A percentile compares a stretch with the other conserved stretches of the same genome.
Evolutionary conservation across 2,797 vertebrate species (phyloP).

Genomic region (Alca torda): DNA sequence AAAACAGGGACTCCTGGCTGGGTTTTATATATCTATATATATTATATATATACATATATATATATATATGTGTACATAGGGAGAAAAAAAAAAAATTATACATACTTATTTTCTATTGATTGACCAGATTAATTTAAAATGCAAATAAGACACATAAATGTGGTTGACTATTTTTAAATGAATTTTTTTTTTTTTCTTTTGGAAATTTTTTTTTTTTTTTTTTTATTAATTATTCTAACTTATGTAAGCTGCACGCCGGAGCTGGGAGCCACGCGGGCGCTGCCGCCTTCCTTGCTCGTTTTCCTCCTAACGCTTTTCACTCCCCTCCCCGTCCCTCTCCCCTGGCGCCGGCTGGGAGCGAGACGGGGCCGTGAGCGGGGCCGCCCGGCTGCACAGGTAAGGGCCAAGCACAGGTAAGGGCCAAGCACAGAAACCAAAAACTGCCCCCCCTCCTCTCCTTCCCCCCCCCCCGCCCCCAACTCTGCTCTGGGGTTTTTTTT

Average conservation of each 20-base stretch:
- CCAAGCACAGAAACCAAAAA: conserved; percentile 10
- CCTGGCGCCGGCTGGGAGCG: not conserved
- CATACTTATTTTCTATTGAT: conserved; percentile 81
- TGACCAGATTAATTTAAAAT: conserved; percentile 77
- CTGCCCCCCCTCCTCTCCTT: not conserved
- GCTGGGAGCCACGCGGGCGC: not conserved
- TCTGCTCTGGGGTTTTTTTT: fast-evolving
- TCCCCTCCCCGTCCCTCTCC: not conserved
- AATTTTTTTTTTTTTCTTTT: not conserved
- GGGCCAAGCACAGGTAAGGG: conserved; percentile 27
- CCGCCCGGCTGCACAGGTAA: not conserved
- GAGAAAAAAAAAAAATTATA: conserved; percentile 68
- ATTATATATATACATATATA: conserved; percentile 58
- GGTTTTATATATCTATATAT: conserved; percentile 71
- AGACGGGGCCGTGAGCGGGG: not conserved
- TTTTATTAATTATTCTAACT: not conserved
- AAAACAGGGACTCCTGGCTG: not conserved
- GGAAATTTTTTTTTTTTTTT: not conserved
- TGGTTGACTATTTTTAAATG: not conserved
- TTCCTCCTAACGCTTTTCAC: not conserved
- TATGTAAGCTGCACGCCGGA: not conserved
- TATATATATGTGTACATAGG: conserved; percentile 74
- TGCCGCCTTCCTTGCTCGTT: not conserved
- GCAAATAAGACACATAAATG: conserved; percentile 44
- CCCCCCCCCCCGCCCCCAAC: too few relatives aligned